Evolutionary conservation across 2,797 vertebrate species (phyloP).

Genomic region (Xiphophorus birchmanni): DNA sequence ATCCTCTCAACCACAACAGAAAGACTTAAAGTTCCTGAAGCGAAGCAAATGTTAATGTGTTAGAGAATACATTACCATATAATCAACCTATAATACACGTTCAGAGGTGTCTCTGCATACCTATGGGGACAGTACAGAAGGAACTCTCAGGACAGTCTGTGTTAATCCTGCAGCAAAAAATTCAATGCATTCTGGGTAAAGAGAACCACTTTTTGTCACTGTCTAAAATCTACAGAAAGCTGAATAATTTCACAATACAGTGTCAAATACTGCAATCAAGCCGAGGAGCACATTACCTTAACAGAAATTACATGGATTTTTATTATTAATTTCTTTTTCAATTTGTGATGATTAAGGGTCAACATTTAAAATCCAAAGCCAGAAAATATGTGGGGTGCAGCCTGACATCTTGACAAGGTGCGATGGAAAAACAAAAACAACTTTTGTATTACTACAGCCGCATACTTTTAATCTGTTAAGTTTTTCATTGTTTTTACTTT

Average conservation of each 20-base stretch:
- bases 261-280: not conserved
- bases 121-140: conserved; percentile 1
- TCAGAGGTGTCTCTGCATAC: not conserved
- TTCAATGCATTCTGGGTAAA: not conserved
- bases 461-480: too few species aligned
- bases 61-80: conserved; percentile 1
- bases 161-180: not conserved
- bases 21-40: not conserved
- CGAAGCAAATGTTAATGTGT: conserved; percentile 8
- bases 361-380: not conserved
- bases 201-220: not conserved
- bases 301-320: not conserved
- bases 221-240: not conserved
- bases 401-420: not conserved
- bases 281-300: not conserved
- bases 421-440: too few species aligned
- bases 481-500: not conserved
- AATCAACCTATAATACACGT: not conserved
- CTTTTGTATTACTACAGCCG: too few species aligned
- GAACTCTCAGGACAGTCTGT: not conserved
- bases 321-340: not conserved
- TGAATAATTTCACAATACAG: not conserved
- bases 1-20: not conserved
- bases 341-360: not conserved
- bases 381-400: not conserved